Percentiles rank a stretch among this genome's conserved stretches.
phyloP scores from a whole-genome alignment of 2,888 invertebrate genomes.

The Troglohyphantes excavatus region DNA sequence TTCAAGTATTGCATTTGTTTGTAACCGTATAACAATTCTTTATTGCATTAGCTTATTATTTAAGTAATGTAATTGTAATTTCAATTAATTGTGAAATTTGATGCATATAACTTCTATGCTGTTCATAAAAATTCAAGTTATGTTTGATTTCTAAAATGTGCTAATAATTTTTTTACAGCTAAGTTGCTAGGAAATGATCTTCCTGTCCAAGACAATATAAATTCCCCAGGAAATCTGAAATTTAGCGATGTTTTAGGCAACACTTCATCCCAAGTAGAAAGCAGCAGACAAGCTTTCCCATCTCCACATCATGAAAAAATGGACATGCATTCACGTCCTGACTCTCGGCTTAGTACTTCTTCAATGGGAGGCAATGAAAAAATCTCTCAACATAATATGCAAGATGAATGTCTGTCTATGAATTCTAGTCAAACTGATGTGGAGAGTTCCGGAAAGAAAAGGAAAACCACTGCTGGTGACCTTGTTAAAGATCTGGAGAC shows the following conservation, averaged over 20 bases:
- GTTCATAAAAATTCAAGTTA: no score
- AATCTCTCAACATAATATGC: not conserved
- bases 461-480: slow-evolving; percentile 78
- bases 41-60: no score
- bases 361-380: not conserved
- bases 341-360: slow-evolving; percentile 13
- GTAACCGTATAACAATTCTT: no score
- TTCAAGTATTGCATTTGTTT: no score
- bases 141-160: not conserved
- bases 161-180: not conserved
- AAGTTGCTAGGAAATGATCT: slow-evolving; percentile 19
- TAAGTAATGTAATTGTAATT: no score
- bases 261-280: slow-evolving; percentile 7
- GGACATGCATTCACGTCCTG: slow-evolving; percentile 10
- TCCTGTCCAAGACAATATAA: slow-evolving; percentile 11
- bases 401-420: slow-evolving; percentile 22
- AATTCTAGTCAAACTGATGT: not conserved
- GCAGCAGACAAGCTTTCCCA: not conserved
- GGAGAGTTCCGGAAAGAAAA: slow-evolving; percentile 44
- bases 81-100: no score
- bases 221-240: slow-evolving; percentile 13
- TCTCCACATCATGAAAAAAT: slow-evolving; percentile 32
- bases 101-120: no score
- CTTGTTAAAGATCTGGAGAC: slow-evolving; percentile 79
- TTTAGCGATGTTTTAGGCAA: slow-evolving; percentile 13